A percentile compares a stretch with the other conserved stretches of the same genome.
phyloP scores from a whole-genome alignment of 2,797 vertebrate species.

The Myotis daubentonii region DNA sequence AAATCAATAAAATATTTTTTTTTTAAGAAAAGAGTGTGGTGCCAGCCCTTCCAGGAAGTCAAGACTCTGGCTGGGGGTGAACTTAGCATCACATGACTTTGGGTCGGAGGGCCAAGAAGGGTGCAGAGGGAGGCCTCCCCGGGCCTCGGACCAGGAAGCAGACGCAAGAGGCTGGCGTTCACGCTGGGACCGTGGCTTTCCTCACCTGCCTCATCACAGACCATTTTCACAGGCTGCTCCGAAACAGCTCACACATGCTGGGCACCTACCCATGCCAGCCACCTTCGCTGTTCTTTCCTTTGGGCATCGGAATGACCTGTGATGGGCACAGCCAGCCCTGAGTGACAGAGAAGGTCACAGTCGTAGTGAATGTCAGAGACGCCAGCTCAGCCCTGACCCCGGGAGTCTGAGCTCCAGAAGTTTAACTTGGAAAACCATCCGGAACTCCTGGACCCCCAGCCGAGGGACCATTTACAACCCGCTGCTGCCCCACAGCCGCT shows the following conservation, averaged over 20 bases:
- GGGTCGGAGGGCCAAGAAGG: too few relatives aligned
- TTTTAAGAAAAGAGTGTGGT: too few relatives aligned
- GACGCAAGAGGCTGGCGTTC: rapidly evolving
- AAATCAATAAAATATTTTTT: too few relatives aligned
- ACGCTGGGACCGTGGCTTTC: rapidly evolving
- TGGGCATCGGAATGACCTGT: neutral
- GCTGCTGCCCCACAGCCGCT: too few relatives aligned
- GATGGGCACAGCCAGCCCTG: neutral
- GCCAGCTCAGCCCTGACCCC: neutral
- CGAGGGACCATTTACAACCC: neutral
- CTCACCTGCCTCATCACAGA: neutral
- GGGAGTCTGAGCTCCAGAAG: neutral
- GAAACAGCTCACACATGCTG: neutral
- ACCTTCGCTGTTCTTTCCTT: rapidly evolving
- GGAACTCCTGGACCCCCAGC: rapidly evolving
- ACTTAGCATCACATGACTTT: neutral
- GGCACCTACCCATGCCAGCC: neutral
- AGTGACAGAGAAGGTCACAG: rapidly evolving
- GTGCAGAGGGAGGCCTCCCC: neutral
- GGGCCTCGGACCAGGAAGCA: neutral
- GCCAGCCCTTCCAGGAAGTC: too few relatives aligned
- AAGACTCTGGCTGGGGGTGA: neutral
- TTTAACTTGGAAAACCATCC: neutral
- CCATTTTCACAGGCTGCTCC: neutral
- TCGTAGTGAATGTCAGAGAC: neutral